These are phyloP conservation scores for Paramacrobiotus metropolitanus DNA, from an alignment of 1,140 invertebrate genomes.

Conservation along the genomic window DNA sequence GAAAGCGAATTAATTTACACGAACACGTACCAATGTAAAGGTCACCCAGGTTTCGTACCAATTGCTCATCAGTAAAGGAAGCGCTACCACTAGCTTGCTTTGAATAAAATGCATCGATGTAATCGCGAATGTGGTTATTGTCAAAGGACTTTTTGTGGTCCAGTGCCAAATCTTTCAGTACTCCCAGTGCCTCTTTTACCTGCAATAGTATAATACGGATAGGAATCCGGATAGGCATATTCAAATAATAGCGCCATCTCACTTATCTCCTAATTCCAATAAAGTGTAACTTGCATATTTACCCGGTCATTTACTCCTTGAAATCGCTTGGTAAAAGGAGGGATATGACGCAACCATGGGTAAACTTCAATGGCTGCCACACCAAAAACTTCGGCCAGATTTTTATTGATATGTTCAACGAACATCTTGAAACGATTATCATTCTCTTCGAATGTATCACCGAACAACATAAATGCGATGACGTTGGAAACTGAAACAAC, in stretches of 20 bases:
- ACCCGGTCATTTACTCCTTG: not conserved
- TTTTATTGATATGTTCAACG: not conserved
- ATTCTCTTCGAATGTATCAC: not conserved
- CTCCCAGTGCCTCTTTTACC: not conserved
- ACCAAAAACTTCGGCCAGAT: not conserved
- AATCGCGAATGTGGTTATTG: not conserved
- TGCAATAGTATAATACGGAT: no score
- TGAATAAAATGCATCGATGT: conserved; percentile 4
- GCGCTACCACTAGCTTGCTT: not conserved
- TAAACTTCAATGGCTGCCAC: not conserved
- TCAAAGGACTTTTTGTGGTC: conserved; percentile 4
- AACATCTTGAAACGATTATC: not conserved
- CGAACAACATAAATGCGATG: not conserved
- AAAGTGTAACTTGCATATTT: no score
- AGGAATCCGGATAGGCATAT: no score
- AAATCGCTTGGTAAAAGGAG: not conserved
- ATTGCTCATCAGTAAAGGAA: not conserved
- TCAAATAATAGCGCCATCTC: no score
- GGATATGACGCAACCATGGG: not conserved
- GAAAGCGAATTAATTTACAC: no score
- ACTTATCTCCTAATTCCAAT: no score
- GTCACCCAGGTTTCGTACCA: not conserved
- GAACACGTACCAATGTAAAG: not conserved
- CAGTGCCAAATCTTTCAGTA: not conserved
- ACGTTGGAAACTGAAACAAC: not conserved